These are phyloP conservation scores for Abrostola triplasia DNA, from an alignment of 2,888 invertebrate genomes.

Conservation along the genomic window DNA sequence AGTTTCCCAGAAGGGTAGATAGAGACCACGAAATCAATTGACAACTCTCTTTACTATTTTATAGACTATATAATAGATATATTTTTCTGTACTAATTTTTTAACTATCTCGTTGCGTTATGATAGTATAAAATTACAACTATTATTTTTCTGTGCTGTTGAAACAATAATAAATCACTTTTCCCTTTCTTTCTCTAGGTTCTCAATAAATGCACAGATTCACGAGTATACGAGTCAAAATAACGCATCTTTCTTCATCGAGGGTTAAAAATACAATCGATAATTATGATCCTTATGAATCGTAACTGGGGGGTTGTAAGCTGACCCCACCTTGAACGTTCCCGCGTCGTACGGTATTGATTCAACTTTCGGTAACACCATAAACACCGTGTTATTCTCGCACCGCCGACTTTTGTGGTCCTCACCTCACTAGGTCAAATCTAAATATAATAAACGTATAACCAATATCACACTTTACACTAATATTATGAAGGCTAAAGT, in stretches of 20 bases:
- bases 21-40: no score
- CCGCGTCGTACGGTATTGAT: constrained; percentile 46
- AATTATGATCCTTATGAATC: background rate
- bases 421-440: background rate
- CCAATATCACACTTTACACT: no score
- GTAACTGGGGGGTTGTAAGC: constrained; percentile 16
- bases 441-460: background rate
- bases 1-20: no score
- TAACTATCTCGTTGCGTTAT: no score
- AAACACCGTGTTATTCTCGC: constrained; percentile 27
- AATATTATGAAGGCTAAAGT: no score
- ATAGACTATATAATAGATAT: no score
- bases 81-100: no score
- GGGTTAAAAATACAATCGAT: background rate
- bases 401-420: background rate
- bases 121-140: no score
- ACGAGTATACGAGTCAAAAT: no score
- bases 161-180: background rate
- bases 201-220: background rate
- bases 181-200: background rate
- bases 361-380: constrained; percentile 37
- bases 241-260: no score
- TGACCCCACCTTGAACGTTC: constrained; percentile 52
- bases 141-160: no score
- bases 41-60: no score